A percentile compares a stretch with the other conserved stretches of the same genome.
These are phyloP conservation scores for Picus viridis DNA, from an alignment of 2,797 vertebrate genomes.

Conservation along the genomic window DNA sequence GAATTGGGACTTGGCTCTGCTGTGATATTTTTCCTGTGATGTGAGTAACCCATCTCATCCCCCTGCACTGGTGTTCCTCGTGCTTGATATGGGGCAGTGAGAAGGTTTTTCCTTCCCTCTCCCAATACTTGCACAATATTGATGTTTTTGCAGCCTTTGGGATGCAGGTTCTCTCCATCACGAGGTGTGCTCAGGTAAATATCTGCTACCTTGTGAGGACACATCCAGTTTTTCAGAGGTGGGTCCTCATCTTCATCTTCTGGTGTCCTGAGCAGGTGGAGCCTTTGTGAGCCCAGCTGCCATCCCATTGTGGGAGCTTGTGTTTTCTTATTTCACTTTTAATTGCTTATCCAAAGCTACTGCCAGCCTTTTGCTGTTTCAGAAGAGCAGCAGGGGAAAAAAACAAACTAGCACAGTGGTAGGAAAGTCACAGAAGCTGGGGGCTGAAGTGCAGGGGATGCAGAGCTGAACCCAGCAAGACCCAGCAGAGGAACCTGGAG, in stretches of 20 bases:
- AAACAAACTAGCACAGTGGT: background rate
- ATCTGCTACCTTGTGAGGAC: background rate
- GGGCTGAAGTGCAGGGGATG: background rate
- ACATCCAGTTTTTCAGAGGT: background rate
- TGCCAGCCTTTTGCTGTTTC: background rate
- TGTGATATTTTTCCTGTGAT: background rate
- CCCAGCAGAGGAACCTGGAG: background rate
- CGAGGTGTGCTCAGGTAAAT: background rate
- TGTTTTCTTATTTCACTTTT: background rate
- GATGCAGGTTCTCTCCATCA: background rate
- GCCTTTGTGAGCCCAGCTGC: background rate
- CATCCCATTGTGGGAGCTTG: fast-evolving
- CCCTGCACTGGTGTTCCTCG: background rate
- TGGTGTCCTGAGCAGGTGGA: background rate
- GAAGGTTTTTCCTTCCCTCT: background rate
- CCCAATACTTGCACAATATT: background rate
- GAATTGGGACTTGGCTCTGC: slow-evolving; percentile 38
- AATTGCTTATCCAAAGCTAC: background rate
- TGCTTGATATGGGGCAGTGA: background rate
- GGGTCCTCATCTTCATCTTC: background rate
- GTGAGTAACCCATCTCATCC: background rate
- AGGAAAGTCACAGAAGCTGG: background rate
- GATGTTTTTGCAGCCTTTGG: background rate
- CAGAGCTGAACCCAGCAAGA: background rate
- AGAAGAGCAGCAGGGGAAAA: background rate